Percentiles rank a stretch among this genome's conserved stretches.
Conservation (phyloP, 2,797 vertebrate species). For the Lycodopsis pacificus region DNA sequence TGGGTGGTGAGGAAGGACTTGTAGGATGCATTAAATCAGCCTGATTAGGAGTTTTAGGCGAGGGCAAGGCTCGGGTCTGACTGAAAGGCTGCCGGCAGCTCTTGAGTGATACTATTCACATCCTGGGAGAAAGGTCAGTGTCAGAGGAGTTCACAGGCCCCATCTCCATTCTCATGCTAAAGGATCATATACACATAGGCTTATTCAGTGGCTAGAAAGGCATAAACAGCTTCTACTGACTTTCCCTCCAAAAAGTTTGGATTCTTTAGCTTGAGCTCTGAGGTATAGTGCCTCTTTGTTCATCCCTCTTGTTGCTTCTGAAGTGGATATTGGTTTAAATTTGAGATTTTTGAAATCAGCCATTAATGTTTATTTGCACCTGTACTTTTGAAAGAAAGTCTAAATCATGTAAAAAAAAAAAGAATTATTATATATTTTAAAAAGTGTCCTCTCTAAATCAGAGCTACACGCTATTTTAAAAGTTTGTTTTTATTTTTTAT, state of each 20-base stretch:
- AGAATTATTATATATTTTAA: background rate
- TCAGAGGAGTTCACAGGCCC: slow-evolving; percentile 92
- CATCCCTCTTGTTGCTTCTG: slow-evolving; percentile 6
- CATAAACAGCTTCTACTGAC: slow-evolving; percentile 82
- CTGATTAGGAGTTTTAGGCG: slow-evolving; percentile 93
- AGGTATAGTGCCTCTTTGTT: slow-evolving; percentile 6
- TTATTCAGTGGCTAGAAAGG: slow-evolving; percentile 85
- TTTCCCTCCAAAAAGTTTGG: slow-evolving; percentile 78
- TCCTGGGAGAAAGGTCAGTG: slow-evolving; percentile 89
- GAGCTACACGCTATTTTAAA: background rate
- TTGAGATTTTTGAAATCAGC: slow-evolving; percentile 11
- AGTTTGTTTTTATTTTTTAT: background rate
- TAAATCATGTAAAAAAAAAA: background rate
- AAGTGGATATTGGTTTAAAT: slow-evolving; percentile 15
- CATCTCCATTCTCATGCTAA: slow-evolving; percentile 96
- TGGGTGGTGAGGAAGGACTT: slow-evolving; percentile 68
- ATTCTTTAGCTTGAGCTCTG: slow-evolving; percentile 27
- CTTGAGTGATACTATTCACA: slow-evolving; percentile 90
- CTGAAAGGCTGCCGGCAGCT: slow-evolving; percentile 85
- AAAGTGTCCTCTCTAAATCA: background rate
- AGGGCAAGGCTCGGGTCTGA: slow-evolving; percentile 88
- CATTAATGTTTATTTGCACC: background rate
- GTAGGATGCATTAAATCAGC: slow-evolving; percentile 97
- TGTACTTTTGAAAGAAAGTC: background rate
- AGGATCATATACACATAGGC: slow-evolving; percentile 81